Base-by-base conservation (phyloP, 2,113 vertebrate species). In the Chrysemys picta region DNA sequence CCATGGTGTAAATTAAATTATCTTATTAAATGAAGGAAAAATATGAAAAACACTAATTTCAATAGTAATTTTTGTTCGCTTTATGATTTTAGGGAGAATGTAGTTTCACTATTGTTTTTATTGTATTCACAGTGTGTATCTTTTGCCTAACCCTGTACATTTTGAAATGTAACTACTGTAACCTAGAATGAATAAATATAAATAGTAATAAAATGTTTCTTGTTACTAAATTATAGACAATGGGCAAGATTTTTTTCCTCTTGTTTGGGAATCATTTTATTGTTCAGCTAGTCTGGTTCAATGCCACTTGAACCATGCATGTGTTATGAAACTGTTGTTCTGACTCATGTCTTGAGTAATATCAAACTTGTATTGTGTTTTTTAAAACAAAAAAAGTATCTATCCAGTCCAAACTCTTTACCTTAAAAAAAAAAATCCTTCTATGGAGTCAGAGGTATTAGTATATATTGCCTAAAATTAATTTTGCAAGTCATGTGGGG, bases 151-250 rank as follows among this genome's bases (percentile, higher is more conserved):
- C 81, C 79, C 56, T 98, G 93, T 98, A 95, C 59, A 97, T 96
- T 97, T 91, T 94, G 88, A 97, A 97, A 89, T 98, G 97, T 98
- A 98, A 97, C 93, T 97, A 96, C 88, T 97, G 94, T 96, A 96
- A 97, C 62, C 91, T 97, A 97, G 95, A 97, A 96, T 96, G 97
- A 98, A 98, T 98, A 97, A 98, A 98, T 96, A 82, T 83, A 82
- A 96, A 95, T 96, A 95, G 93, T 31, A 97, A 84, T 10, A 0
- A 87, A 95, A 65, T 27, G 93, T 97, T 98, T 97, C 75, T 96
- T 95, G 92, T 98, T 97, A 93, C 90, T 98, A 49, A 96, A 42
- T 92, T 97, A 69, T 89, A 75, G n/a, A 45, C 25, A 49, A 87
- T 86, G 38, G 11, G 8, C 19, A n/a, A 56, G 3, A 2, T 56